phyloP scores from a whole-genome alignment of 1,140 invertebrate species.

The Aphaenogaster ashmeadi region DNA sequence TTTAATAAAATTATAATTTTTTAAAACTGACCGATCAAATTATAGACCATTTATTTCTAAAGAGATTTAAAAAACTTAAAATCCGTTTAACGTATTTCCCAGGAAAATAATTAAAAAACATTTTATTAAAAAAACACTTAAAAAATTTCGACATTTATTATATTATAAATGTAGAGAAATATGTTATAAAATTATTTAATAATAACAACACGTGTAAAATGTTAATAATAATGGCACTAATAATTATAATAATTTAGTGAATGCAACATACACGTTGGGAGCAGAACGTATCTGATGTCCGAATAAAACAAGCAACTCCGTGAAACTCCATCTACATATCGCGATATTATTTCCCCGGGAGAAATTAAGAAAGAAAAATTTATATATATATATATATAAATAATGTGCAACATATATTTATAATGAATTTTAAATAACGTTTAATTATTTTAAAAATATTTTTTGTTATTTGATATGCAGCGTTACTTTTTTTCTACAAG shows the following conservation, averaged over 20 bases:
- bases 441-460: background rate
- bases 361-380: slow-evolving; percentile 13
- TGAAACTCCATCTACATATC: background rate
- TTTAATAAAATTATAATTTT: background rate
- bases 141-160: background rate
- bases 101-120: background rate
- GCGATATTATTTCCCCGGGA: background rate
- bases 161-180: slow-evolving; percentile 11
- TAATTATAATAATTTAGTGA: slow-evolving; percentile 23
- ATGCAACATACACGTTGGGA: background rate
- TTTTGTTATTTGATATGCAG: background rate
- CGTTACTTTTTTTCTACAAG: background rate
- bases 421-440: background rate
- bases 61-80: background rate
- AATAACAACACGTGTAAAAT: background rate
- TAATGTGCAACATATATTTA: background rate
- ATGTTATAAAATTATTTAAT: slow-evolving; percentile 7
- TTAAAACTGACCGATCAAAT: background rate
- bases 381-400: background rate
- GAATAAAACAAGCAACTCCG: background rate
- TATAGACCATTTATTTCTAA: background rate
- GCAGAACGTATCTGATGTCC: background rate
- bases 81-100: background rate
- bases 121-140: background rate
- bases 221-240: background rate